A percentile compares a stretch with the other conserved stretches of the same genome.
These are phyloP conservation scores for Drosophila funebris DNA, from an alignment of 1,140 invertebrate genomes.

Conservation along the genomic window DNA sequence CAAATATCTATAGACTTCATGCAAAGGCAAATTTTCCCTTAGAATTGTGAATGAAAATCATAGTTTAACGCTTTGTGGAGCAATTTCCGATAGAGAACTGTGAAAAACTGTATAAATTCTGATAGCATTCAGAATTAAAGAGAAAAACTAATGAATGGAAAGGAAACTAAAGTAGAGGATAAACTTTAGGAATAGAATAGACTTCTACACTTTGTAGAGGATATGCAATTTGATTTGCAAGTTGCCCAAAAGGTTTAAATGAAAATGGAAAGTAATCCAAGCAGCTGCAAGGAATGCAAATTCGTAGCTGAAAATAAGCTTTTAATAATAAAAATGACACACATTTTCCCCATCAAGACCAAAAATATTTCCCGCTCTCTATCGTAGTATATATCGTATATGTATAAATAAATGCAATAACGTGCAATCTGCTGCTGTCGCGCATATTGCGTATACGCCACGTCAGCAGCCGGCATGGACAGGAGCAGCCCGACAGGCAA, in stretches of 20 bases:
- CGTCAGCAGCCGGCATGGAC: conserved; percentile 23
- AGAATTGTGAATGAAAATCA: no score
- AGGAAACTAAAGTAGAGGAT: no score
- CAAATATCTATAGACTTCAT: no score
- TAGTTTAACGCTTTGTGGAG: no score
- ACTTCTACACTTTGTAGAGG: not conserved
- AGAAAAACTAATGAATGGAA: not conserved
- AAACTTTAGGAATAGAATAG: no score
- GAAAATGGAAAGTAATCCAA: conserved; percentile 24
- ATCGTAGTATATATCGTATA: conserved; percentile 2
- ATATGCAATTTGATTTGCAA: not conserved
- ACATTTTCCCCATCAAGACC: conserved; percentile 49
- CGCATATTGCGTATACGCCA: conserved; percentile 44
- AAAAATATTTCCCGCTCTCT: conserved; percentile 33
- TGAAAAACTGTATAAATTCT: no score
- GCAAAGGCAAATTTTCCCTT: no score
- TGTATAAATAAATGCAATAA: conserved; percentile 66
- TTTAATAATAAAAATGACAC: conserved; percentile 82
- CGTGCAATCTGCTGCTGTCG: conserved; percentile 27
- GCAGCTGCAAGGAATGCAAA: conserved; percentile 12
- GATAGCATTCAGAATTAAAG: no score
- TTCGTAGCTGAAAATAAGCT: conserved; percentile 22
- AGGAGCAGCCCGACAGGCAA: not conserved
- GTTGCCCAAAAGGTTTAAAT: not conserved
- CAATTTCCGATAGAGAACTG: no score